Conservation (phyloP, 1,140 invertebrate genomes). For the Drosophila arawakana region DNA sequence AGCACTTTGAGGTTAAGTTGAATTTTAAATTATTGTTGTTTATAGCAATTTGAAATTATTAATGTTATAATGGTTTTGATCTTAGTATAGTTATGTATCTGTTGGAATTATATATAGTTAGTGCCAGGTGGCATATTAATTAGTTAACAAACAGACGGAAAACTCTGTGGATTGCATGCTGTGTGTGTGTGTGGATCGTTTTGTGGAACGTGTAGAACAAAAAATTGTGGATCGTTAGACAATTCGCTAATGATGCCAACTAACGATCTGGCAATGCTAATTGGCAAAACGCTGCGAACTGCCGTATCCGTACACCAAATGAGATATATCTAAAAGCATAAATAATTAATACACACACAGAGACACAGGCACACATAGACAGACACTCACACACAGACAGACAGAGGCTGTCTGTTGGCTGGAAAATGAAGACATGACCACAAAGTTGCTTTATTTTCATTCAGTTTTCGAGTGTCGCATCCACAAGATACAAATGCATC, state of each 20-base stretch:
- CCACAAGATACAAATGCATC: constrained; percentile 45
- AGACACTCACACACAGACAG: neutral
- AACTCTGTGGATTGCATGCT: constrained; percentile 10
- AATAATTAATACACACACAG: constrained; percentile 20
- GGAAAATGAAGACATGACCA: constrained; percentile 45
- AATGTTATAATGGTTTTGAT: constrained; percentile 19
- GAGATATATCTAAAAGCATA: constrained; percentile 11
- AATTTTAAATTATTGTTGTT: neutral
- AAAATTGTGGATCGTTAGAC: constrained; percentile 41
- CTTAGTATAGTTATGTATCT: constrained; percentile 24
- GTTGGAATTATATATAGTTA: constrained; percentile 1
- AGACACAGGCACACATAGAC: neutral
- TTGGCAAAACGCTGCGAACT: constrained; percentile 41
- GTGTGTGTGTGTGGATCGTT: neutral
- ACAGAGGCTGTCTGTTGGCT: neutral
- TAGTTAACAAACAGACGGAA: constrained; percentile 30
- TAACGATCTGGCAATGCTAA: constrained; percentile 47
- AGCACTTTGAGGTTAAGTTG: neutral
- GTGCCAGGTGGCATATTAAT: constrained; percentile 39
- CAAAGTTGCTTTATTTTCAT: constrained; percentile 45
- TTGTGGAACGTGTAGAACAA: constrained; percentile 3
- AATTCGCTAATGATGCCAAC: constrained; percentile 49
- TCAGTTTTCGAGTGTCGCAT: constrained; percentile 30
- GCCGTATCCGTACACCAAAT: constrained; percentile 9
- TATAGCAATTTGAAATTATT: neutral